Percentiles rank a stretch among this genome's conserved stretches.
Conservation (phyloP, 30 jellyfish, hydroid and myxozoan species). For the Hydractinia symbiolongicarpus region DNA sequence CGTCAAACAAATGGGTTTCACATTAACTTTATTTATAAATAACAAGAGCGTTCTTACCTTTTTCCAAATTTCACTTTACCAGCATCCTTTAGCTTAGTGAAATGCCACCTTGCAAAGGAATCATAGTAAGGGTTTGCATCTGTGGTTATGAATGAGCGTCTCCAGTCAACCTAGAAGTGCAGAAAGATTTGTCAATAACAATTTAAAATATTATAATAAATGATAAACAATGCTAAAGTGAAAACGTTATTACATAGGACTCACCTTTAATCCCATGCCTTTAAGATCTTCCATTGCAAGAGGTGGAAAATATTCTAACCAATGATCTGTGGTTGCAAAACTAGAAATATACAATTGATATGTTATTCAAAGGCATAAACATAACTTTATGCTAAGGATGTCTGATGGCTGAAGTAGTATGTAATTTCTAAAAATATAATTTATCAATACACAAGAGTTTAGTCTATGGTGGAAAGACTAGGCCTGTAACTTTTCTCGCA, state of each 20-base stretch:
- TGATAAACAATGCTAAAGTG: not conserved
- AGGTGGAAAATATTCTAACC: conserved; percentile 98
- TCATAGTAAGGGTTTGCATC: conserved; percentile 98
- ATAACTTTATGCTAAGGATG: not conserved
- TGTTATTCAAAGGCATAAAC: not conserved
- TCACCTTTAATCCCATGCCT: conserved; percentile 89
- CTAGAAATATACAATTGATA: conserved; percentile 20
- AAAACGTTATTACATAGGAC: not conserved
- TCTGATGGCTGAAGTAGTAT: not conserved
- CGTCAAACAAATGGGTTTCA: too few relatives aligned
- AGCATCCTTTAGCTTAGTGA: conserved; percentile 54
- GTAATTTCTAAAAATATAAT: too few relatives aligned
- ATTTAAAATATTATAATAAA: not conserved
- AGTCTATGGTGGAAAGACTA: too few relatives aligned
- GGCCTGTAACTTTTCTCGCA: too few relatives aligned
- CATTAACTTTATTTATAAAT: too few relatives aligned
- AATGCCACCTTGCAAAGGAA: conserved; percentile 96
- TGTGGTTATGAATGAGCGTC: conserved; percentile 96
- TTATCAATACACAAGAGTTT: too few relatives aligned
- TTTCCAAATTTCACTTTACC: conserved; percentile 92
- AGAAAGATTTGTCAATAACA: not conserved
- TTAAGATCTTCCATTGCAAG: conserved; percentile 71
- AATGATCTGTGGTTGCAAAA: conserved; percentile 82
- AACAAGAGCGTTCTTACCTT: conserved; percentile 28
- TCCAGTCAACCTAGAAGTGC: conserved; percentile 76